Conservation (phyloP, 2,888 invertebrate genomes). For the Alcis repandata region DNA sequence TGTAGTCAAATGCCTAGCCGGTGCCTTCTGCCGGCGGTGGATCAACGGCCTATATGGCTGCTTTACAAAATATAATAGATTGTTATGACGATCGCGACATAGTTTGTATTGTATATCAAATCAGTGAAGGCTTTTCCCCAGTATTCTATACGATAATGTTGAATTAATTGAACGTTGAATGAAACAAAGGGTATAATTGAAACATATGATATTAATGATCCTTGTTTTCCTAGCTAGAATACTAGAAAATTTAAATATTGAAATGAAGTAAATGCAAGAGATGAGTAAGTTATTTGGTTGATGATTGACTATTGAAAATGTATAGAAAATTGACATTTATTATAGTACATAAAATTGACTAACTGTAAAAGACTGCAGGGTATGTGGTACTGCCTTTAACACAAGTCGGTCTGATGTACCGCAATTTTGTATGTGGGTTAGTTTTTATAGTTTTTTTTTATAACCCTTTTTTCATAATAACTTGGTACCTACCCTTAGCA, state of each 20-base stretch:
- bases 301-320: conserved; percentile 22
- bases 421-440: not conserved
- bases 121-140: conserved; percentile 55
- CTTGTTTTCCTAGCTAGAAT: conserved; percentile 10
- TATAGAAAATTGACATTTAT: conserved; percentile 22
- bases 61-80: conserved; percentile 11
- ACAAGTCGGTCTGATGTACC: not conserved
- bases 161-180: conserved; percentile 13
- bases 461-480: too few relatives aligned
- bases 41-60: not conserved
- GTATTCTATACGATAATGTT: conserved; percentile 44
- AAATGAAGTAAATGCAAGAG: conserved; percentile 5
- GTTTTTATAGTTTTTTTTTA: too few relatives aligned
- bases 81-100: conserved; percentile 19
- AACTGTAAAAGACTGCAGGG: conserved; percentile 60
- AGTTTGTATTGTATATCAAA: conserved; percentile 23
- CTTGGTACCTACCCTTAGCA: too few relatives aligned
- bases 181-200: conserved; percentile 16
- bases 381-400: conserved; percentile 42
- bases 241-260: conserved; percentile 8
- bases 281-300: conserved; percentile 8
- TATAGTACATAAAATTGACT: conserved; percentile 31
- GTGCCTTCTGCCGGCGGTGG: too few relatives aligned
- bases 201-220: conserved; percentile 5
- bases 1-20: too few relatives aligned